Evolutionary conservation across 2,888 invertebrate genomes (phyloP), one percentile per base, ranked within the genome.

Genomic region (Drosophila paracracens): DNA sequence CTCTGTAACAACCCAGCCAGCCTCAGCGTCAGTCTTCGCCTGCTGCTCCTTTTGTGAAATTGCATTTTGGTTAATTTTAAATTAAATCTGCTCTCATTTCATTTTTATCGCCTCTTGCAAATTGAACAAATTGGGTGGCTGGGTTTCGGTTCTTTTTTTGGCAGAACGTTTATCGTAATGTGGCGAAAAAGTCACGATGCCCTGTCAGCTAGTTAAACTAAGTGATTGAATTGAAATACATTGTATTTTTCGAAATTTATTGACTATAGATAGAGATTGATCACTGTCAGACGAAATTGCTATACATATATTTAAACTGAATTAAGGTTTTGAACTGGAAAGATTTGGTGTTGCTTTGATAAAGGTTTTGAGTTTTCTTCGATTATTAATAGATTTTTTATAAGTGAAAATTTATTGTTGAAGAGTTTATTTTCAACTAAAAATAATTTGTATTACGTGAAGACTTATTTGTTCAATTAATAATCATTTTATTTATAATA

Each of bases 161-260:
- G 16, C 25, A 27, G 29, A 43, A 16, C 25, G 64, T n/a, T 57
- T 58, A 40, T 50, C 33, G 16, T 38, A 53, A 27, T 72, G 77
- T 64, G 77, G 70, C 64, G 70, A 63, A 74, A 53, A 51, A 64
- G 77, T 77, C 70, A 77, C 77, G 77, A 74, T 70, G 58, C n/a
- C 1, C 27, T 29, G 8, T 8, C 57, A 52, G 46, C 63, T 67
- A 59, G 53, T 43, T 67, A 36, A 53, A 18, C 43, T 21, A 27
- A 57, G 58, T 60, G 33, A 33, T 11, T 33, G 33, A 33, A 4
- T 11, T 33, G 4, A 33, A 11, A 1, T 33, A 11, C 11, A 53
- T 58, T 43, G 62, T 1, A 29, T 6, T 29, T 11, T 11, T 25
- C 25, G n/a, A 16, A 27, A n/a, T 7, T 2, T 7, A 2, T 13